Evolutionary conservation across 2,888 invertebrate genomes (phyloP), one percentile per base, ranked within the genome.

Genomic region (Belgica antarctica): DNA sequence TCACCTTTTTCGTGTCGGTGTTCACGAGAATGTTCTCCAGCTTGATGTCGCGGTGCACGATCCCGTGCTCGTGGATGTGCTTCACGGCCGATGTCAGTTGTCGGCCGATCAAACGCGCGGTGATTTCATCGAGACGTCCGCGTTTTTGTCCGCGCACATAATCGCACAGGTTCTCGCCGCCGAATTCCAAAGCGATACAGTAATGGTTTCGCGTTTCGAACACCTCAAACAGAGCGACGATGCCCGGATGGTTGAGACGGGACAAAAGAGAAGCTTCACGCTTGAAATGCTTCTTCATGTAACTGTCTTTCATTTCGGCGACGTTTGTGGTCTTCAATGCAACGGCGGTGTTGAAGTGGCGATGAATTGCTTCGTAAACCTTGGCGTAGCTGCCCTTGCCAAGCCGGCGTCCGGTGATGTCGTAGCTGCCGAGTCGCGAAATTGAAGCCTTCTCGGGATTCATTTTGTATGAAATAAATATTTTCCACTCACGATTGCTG

Each of bases 1-100:
- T 89, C 74, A 89, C 85, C 76, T 84, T 86, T 74, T 85, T 85
- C 75, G 86, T 87, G 27, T 84, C 82, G 25, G 82, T 79, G 76
- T 88, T 88, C 74, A 89, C 76, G 85, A 89, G 87, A 72, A 89
- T 87, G 76, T 90, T 89, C 76, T 89, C 89, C 89, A 89, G 89
- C 81, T 90, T 89, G 72, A 89, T 78, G 78, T 90, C 89, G 71
- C 89, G 84, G 79, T 88, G 88, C 71, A 88, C 85, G 71, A 89
- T 85, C 61, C 87, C 86, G 62, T 83, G 77, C 71, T 82, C 82
- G 77, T 89, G 89, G 82, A 89, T 86, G 76, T 88, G 87, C 34
- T 84, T 80, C 52, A 89, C 81, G 52, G 88, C 88, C 1, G 87
- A 87, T 63, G 86, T 83, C 71, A 89, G 82, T 78, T 89, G 89